phyloP scores from a whole-genome alignment of 2,113 vertebrate genomes.

The Tylochromis polylepis region DNA sequence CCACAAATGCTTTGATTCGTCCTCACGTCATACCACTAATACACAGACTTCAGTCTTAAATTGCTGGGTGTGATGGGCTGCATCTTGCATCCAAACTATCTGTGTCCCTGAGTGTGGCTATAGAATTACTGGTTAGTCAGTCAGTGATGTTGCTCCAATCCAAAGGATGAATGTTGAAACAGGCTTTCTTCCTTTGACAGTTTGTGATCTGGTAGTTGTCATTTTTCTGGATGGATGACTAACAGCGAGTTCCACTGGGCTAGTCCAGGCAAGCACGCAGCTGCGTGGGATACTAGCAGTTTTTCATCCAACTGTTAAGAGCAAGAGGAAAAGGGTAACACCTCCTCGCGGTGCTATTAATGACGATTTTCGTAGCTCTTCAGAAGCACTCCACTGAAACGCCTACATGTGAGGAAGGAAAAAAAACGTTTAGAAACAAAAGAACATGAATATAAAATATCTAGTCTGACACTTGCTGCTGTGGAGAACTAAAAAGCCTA shows the following conservation, averaged over 20 bases:
- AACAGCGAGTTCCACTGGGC: slow-evolving; percentile 38
- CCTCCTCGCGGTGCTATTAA: not conserved
- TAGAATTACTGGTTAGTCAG: slow-evolving; percentile 24
- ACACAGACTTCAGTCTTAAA: slow-evolving; percentile 16
- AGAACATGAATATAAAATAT: not conserved
- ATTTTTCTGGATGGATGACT: slow-evolving; percentile 62
- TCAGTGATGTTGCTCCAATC: not conserved
- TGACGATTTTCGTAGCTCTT: not conserved
- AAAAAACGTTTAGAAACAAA: not conserved
- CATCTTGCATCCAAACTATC: not conserved
- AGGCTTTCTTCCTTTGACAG: not conserved
- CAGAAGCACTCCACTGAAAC: not conserved
- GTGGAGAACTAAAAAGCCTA: not conserved
- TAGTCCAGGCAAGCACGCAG: slow-evolving; percentile 36
- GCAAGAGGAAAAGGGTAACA: not conserved
- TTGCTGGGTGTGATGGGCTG: slow-evolving; percentile 36
- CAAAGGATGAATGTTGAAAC: slow-evolving; percentile 30
- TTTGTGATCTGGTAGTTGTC: slow-evolving; percentile 33
- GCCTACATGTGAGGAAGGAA: not conserved
- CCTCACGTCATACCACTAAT: slow-evolving; percentile 2
- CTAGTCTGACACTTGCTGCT: not conserved
- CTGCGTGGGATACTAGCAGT: not conserved
- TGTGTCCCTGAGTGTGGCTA: not conserved
- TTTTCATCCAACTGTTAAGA: not conserved
- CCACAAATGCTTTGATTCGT: not conserved